phyloP scores from a whole-genome alignment of 2,113 vertebrate genomes.

The Jaculus jaculus region DNA sequence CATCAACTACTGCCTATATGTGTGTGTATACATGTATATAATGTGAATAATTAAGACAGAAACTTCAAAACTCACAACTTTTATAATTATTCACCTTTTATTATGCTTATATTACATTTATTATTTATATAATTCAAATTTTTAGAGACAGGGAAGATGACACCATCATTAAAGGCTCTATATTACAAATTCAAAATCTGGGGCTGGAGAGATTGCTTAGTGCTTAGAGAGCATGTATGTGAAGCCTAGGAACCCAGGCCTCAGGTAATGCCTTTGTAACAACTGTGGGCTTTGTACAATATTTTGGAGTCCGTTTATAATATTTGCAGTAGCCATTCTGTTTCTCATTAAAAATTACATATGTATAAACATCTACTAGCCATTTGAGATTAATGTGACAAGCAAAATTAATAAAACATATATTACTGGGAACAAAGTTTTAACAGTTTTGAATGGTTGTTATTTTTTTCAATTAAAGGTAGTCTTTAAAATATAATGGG shows the following conservation, averaged over 20 bases:
- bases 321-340: slow-evolving; percentile 1
- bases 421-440: not conserved
- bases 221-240: too few relatives aligned
- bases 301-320: not conserved
- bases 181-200: too few relatives aligned
- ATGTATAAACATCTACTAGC: not conserved
- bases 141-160: not conserved
- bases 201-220: too few relatives aligned
- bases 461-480: not conserved
- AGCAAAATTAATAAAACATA: not conserved
- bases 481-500: not conserved
- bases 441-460: not conserved
- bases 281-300: not conserved
- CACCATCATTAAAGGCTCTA: too few relatives aligned
- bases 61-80: not conserved
- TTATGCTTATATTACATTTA: not conserved
- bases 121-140: not conserved
- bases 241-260: not conserved
- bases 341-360: not conserved
- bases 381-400: not conserved
- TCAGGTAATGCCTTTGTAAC: not conserved
- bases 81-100: not conserved
- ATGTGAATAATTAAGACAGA: not conserved
- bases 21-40: too few relatives aligned
- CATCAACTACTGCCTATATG: not conserved